These are phyloP conservation scores for Nomada fucata DNA, from an alignment of 2,888 invertebrate genomes.

Conservation along the genomic window DNA sequence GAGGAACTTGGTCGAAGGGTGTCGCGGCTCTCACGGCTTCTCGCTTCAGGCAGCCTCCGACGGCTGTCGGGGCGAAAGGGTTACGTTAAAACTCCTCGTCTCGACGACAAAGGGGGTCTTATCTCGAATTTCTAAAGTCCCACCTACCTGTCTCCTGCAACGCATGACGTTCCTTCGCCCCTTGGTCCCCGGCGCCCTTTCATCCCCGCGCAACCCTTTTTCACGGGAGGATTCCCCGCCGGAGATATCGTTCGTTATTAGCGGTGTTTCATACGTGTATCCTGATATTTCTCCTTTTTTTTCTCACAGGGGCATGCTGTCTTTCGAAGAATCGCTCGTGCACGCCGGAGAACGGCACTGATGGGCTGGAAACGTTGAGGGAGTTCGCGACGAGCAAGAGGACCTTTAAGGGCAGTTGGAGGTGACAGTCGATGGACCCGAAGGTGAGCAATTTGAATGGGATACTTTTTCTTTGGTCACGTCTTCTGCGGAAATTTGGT, in stretches of 20 bases:
- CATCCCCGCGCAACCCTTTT: slow-evolving; percentile 41
- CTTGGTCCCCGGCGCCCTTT: slow-evolving; percentile 9
- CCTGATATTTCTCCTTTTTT: slow-evolving; percentile 17
- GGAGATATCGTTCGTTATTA: slow-evolving; percentile 52
- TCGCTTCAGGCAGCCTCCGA: slow-evolving; percentile 40
- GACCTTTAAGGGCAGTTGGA: too few species aligned
- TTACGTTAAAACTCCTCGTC: slow-evolving; percentile 69
- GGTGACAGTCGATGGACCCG: neutral
- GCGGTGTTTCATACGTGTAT: slow-evolving; percentile 45
- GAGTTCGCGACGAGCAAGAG: neutral
- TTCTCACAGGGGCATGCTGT: slow-evolving; percentile 19
- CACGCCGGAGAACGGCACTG: neutral
- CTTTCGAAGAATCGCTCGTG: slow-evolving; percentile 5
- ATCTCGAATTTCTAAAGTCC: slow-evolving; percentile 71
- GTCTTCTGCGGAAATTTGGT: too few species aligned
- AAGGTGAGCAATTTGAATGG: neutral
- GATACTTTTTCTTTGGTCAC: neutral
- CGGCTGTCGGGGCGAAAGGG: slow-evolving; percentile 65
- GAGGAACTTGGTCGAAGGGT: slow-evolving; percentile 37
- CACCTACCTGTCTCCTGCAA: slow-evolving; percentile 58
- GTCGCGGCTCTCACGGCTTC: slow-evolving; percentile 61
- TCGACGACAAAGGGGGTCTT: slow-evolving; percentile 66
- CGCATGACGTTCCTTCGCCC: slow-evolving; percentile 37
- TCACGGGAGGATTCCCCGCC: slow-evolving; percentile 29
- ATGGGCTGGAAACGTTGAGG: neutral